These are phyloP conservation scores for Odontomachus brunneus DNA, from an alignment of 1,140 invertebrate species.

Conservation along the genomic window DNA sequence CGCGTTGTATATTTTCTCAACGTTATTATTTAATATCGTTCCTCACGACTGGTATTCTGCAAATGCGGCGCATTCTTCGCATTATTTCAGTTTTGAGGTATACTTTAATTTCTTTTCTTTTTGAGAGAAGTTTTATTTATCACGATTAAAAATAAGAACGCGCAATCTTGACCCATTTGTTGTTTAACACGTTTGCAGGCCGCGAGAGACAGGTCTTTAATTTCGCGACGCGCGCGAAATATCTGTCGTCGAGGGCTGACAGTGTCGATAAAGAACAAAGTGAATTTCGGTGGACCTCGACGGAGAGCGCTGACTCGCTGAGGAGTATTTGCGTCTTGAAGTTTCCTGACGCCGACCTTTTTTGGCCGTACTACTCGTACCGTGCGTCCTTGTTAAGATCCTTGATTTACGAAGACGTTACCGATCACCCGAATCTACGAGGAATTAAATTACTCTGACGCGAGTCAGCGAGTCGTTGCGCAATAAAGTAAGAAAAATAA, in stretches of 20 bases:
- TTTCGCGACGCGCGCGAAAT: slow-evolving; percentile 8
- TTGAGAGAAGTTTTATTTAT: background rate
- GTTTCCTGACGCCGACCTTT: background rate
- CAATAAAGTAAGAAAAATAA: slow-evolving; percentile 38
- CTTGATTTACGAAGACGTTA: slow-evolving; percentile 20
- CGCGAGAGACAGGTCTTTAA: background rate
- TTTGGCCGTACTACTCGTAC: slow-evolving; percentile 1
- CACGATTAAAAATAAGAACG: background rate
- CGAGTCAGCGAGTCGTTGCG: slow-evolving; percentile 3
- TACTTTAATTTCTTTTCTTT: background rate
- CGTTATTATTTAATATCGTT: too few relatives aligned
- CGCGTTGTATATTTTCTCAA: too few relatives aligned
- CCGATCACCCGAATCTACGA: background rate
- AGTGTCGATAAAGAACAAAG: slow-evolving; percentile 13
- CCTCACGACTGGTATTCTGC: background rate
- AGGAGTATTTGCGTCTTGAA: background rate
- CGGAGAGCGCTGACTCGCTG: background rate
- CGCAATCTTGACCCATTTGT: background rate
- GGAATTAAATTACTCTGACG: slow-evolving; percentile 18
- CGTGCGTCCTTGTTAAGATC: background rate
- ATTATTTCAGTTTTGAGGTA: background rate
- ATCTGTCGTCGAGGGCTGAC: background rate
- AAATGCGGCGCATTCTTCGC: background rate
- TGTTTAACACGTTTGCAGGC: background rate
- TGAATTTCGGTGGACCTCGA: slow-evolving; percentile 8